Evolutionary conservation across 2,797 vertebrate genomes (phyloP).

Genomic region (Melanotaenia trifasciata): DNA sequence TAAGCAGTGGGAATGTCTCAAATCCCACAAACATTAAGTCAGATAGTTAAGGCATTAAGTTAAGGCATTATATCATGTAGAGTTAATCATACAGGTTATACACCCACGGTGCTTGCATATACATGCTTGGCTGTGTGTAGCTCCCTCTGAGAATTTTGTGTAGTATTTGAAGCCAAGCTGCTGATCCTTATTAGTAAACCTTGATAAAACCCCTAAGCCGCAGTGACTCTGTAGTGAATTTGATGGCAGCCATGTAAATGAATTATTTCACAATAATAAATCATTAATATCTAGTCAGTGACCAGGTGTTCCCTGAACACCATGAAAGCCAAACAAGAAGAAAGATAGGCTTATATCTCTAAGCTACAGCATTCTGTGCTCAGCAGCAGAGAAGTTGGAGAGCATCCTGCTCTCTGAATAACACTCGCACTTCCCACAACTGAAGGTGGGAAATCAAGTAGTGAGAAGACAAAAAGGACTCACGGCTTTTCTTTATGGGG

Average conservation of each 20-base stretch:
- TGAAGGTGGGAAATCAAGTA: slow-evolving; percentile 72
- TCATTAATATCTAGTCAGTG: slow-evolving; percentile 63
- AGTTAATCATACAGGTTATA: slow-evolving; percentile 22
- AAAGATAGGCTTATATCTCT: slow-evolving; percentile 38
- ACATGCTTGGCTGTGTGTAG: slow-evolving; percentile 24
- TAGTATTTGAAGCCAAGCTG: slow-evolving; percentile 29
- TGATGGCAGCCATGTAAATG: slow-evolving; percentile 62
- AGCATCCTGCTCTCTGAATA: slow-evolving; percentile 73
- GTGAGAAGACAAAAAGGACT: slow-evolving; percentile 67
- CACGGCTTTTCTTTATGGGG: slow-evolving; percentile 40
- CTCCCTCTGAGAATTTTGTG: slow-evolving; percentile 37
- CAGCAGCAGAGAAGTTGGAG: slow-evolving; percentile 65
- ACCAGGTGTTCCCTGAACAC: slow-evolving; percentile 8
- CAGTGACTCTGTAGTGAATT: slow-evolving; percentile 9
- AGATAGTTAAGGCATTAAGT: background rate
- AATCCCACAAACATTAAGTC: slow-evolving; percentile 10
- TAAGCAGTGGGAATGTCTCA: background rate
- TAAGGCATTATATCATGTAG: background rate
- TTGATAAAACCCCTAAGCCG: slow-evolving; percentile 22
- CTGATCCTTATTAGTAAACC: slow-evolving; percentile 31
- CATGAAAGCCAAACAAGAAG: background rate
- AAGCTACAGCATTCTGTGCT: slow-evolving; percentile 56
- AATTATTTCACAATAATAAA: slow-evolving; percentile 71
- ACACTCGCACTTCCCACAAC: slow-evolving; percentile 69
- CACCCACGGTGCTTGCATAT: slow-evolving; percentile 20